phyloP scores from a whole-genome alignment of 2,888 invertebrate species.

The Erebia palarica region DNA sequence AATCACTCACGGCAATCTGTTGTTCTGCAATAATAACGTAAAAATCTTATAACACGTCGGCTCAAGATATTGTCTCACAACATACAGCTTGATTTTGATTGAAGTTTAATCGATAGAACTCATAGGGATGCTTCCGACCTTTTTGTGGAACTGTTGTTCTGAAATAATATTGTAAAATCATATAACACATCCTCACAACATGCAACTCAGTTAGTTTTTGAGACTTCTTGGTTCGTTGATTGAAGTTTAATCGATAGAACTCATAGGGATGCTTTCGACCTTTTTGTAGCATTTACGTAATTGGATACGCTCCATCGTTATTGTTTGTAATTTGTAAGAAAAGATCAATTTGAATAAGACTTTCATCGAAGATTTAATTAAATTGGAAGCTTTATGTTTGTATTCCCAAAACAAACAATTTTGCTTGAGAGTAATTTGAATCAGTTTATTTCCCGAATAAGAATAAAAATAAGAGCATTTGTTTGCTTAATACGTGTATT shows the following conservation, averaged over 20 bases:
- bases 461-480: too few species aligned
- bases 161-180: constrained; percentile 5
- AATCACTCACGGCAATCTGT: constrained; percentile 17
- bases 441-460: too few species aligned
- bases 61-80: neutral
- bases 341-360: constrained; percentile 3
- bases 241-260: constrained; percentile 23
- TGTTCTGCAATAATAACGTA: constrained; percentile 10
- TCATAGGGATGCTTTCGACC: constrained; percentile 22
- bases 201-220: neutral
- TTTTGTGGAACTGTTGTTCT: constrained; percentile 21
- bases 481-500: too few species aligned
- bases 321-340: constrained; percentile 7
- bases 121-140: constrained; percentile 25
- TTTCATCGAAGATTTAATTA: neutral
- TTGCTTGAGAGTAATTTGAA: too few species aligned
- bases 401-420: neutral
- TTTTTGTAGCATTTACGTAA: constrained; percentile 23
- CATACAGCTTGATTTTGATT: constrained; percentile 1
- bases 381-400: neutral
- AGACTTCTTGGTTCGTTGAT: neutral
- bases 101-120: constrained; percentile 23
- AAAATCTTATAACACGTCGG: constrained; percentile 1
- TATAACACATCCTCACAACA: neutral
- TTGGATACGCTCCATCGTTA: constrained; percentile 28